Evolutionary conservation across 2,888 invertebrate species (phyloP), one percentile per base, ranked within the genome.

Genomic region (Tricholauxania praeusta): DNA sequence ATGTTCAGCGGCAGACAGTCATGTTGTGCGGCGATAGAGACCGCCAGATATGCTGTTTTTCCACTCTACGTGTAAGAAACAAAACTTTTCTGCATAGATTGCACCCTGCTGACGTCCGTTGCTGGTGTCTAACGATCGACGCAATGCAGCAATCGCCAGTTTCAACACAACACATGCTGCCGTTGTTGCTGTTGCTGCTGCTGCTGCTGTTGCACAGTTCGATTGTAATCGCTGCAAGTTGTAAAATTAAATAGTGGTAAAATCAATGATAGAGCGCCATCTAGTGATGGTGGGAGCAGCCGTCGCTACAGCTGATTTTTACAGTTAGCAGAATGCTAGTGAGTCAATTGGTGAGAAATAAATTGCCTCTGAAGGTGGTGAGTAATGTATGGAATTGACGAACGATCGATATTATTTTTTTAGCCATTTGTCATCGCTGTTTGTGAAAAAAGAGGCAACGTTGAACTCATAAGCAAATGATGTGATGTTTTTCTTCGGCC

Each of bases 161-260:
- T 39, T 39, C 39, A 39, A 53, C 32, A 66, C 51, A 69, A 59
- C 59, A 51, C 17, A 59, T 51, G 69, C 51, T 49, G 60, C 47
- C 17, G 55, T 3, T 19, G 51, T 32, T 51, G 59, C 19, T n/a
- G 64, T 32, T 51, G 59, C 19, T n/a, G 64, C 51, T n/a, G 51
- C 19, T 48, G 49, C 7, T 39, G 62, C 68, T 47, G 49, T 52
- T 67, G 52, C 78, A 76, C 77, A 78, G 78, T 78, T 80, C 78
- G 82, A 82, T 82, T 79, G 79, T 80, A 79, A 83, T 82, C 82
- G 79, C 74, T 74, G 72, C 78, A 74, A 78, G 76, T 78, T 78
- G 81, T 78, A 78, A 66, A 75, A 73, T 71, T 73, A 78, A 76
- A 74, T 75, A 74, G 73, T 75, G 74, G 75, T 77, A 77, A 80